phyloP scores from a whole-genome alignment of 2,113 vertebrate species.

The Gasterosteus aculeatus region DNA sequence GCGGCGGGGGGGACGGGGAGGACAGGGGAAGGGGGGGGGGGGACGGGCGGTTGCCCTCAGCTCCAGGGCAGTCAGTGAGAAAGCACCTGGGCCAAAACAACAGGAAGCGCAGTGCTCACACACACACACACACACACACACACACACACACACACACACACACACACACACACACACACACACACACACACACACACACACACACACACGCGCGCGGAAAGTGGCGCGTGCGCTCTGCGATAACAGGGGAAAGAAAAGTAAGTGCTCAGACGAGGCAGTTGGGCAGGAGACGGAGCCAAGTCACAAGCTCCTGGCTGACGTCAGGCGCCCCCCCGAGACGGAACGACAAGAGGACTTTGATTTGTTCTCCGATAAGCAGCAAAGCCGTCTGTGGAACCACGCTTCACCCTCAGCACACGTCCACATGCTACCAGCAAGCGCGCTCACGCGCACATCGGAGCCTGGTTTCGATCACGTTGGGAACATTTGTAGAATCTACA shows the following conservation, averaged over 20 bases:
- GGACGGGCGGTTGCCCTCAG: not conserved
- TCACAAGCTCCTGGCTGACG: constrained; percentile 6
- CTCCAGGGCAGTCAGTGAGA: constrained; percentile 34
- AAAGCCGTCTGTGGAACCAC: constrained; percentile 17
- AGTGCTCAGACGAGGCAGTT: constrained; percentile 17
- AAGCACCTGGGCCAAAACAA: constrained; percentile 69
- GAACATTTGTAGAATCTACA: not conserved
- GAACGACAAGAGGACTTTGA: not conserved
- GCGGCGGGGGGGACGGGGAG: not conserved
- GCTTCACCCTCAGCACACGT: constrained; percentile 52
- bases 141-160: constrained; percentile 1
- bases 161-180: constrained; percentile 2
- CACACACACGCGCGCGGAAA: constrained; percentile 50
- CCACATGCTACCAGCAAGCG: constrained; percentile 34
- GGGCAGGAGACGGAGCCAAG: constrained; percentile 2
- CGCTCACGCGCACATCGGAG: not conserved
- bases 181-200: constrained; percentile 4
- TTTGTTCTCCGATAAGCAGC: constrained; percentile 9
- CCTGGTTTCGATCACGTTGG: not conserved
- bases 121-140: not conserved
- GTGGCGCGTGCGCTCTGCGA: constrained; percentile 52
- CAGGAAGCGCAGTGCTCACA: constrained; percentile 53
- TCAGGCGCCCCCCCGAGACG: constrained; percentile 10
- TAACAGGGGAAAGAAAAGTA: constrained; percentile 69
- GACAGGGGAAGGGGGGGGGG: constrained; percentile 3